Base-by-base conservation (phyloP, 1,140 invertebrate species). In the Drosophila bipectinata region DNA sequence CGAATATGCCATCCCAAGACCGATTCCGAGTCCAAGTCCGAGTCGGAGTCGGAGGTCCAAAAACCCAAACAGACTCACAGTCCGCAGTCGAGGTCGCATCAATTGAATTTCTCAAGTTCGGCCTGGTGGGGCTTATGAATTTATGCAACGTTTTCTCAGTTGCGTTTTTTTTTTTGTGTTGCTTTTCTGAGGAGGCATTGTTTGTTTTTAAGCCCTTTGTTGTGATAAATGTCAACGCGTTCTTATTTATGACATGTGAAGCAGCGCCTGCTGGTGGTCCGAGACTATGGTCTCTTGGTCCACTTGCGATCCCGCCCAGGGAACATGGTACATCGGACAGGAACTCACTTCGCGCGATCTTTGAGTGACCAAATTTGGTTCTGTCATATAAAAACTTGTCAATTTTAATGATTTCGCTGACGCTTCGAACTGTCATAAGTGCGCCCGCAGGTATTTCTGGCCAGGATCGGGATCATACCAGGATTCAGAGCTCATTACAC, bases 181-280 rank as follows among this genome's bases (percentile, higher is more conserved):
- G 18, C 59, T 54, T n/a, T 49, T 30, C 4, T 1, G 44, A 47
- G 44, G 54, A 59, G 47, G 74, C 69, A 66, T 62, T 69, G 77
- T 82, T 55, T 55, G 34, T 26, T 45, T 28, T 26, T 45, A 21
- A 72, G 83, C 79, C 84, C 83, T 88, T 83, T 88, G 84, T 84
- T 91, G 90, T 91, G 90, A 91, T 91, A 91, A 91, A 91, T 91
- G 90, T 91, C 90, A 91, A 90, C 81, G 90, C 85, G 83, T 85
- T 84, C 85, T 91, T 91, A 91, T 91, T 91, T 91, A 91, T 91
- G 90, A 91, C 90, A 91, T 91, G 83, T 88, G 83, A 88, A 77
- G 61, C 79, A 82, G 83, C 76, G 79, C 79, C 79, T 78, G 68
- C 60, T 58, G 83, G 75, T 85, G 82, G 81, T 87, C 82, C 62